Evolutionary conservation across 1,140 invertebrate genomes (phyloP).

Genomic region (Bombus impatiens): DNA sequence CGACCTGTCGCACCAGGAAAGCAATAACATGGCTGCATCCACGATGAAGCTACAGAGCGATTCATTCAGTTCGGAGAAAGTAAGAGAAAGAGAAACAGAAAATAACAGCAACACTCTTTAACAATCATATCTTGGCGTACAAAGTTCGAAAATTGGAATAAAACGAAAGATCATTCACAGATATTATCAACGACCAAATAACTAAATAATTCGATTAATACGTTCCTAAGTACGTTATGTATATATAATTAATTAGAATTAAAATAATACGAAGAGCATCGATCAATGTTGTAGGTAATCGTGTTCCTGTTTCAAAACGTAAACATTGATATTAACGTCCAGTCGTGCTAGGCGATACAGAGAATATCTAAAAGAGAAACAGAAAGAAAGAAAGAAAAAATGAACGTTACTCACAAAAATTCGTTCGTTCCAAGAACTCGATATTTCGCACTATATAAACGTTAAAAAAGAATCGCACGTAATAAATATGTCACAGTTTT

Average conservation of each 20-base stretch:
- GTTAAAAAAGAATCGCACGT: background rate
- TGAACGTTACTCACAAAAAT: background rate
- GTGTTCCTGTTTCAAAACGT: no score
- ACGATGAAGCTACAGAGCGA: conserved; percentile 93
- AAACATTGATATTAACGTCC: no score
- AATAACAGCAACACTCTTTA: background rate
- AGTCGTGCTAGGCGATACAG: no score
- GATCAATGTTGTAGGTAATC: no score
- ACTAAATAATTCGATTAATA: no score
- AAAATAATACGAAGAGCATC: no score
- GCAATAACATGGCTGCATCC: conserved; percentile 89
- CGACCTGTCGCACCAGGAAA: conserved; percentile 92
- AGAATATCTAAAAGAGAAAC: no score
- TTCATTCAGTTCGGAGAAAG: conserved; percentile 92
- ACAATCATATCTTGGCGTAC: no score
- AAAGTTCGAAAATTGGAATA: no score
- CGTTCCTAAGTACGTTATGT: no score
- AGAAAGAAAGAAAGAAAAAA: no score
- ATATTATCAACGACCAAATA: background rate
- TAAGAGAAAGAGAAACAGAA: conserved; percentile 53
- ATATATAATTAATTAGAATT: no score
- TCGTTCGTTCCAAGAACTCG: background rate
- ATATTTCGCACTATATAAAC: background rate
- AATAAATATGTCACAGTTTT: background rate
- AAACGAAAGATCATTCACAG: background rate